Evolutionary conservation across 2,797 vertebrate species (phyloP), one percentile per base, ranked within the genome.

Genomic region (Huso huso): DNA sequence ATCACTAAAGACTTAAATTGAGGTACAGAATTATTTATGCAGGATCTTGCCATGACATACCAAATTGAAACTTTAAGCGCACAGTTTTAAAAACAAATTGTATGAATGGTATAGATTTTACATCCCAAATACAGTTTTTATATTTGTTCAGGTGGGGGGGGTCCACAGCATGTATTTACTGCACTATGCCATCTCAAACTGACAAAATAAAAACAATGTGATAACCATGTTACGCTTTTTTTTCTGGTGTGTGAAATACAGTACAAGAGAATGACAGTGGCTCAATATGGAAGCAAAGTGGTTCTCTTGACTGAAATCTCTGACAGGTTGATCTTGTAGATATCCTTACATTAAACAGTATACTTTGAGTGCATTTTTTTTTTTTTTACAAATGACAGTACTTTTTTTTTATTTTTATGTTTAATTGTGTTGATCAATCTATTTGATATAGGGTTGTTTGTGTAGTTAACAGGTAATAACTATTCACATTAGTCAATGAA

Each of bases 181-280:
- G 78, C 82, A 82, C 83, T 86, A 81, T 87, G 75, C 87, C 84
- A 87, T 90, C 90, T 91, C 84, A 87, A 87, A 88, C 81, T 82
- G 81, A 86, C 83, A 83, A 88, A 88, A 86, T 53, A 5, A 6
- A 65, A 64, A n/a, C 11, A 23, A 13, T 63, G 10, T 50, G 63
- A 48, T 57, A 70, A 65, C 13, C 18, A 49, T 55, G 48, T 67
- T 37, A 37, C 5, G 37, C 37, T 37, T 37, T 37, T 37, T 37
- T 37, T 37, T 5, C 37, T 37, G 37, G 5, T 37, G 37, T 37
- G 37, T 37, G 3, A 37, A 37, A 37, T 71, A 78, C 68, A 59
- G 62, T 70, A 10, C 68, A 72, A 4, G 37, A 37, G 37, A 72
- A 48, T 49, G 10, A 11, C 12, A 37, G 37, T 37, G 37, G 37